Conservation (phyloP, 2,797 vertebrate species). For the Hydrophis major region DNA sequence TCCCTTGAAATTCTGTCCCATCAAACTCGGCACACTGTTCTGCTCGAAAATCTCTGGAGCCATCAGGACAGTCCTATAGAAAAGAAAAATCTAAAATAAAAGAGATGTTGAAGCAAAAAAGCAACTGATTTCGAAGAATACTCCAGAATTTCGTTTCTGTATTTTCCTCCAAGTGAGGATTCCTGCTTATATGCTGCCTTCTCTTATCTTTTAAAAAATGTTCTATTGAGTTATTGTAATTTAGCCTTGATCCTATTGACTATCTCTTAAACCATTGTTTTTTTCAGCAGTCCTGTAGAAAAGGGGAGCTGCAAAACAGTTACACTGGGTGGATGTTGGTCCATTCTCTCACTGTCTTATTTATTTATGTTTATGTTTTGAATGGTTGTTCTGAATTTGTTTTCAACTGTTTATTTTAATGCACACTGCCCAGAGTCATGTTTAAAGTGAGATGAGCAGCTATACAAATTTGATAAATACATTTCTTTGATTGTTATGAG, state of each 20-base stretch:
- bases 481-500: background rate
- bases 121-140: rapidly evolving
- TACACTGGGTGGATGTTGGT: background rate
- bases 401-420: background rate
- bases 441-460: background rate
- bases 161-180: background rate
- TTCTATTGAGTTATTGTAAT: background rate
- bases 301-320: too few relatives aligned
- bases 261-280: background rate
- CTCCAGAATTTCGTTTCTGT: background rate
- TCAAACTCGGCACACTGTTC: conserved; percentile 92
- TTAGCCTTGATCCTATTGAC: background rate
- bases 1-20: conserved; percentile 85
- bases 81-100: background rate
- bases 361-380: background rate
- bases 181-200: background rate
- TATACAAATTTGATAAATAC: background rate
- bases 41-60: conserved; percentile 86
- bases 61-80: conserved; percentile 85
- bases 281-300: background rate
- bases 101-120: background rate
- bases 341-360: background rate
- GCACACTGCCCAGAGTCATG: background rate
- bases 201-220: background rate
- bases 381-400: background rate